Evolutionary conservation across 2,888 invertebrate species (phyloP).

Genomic region (Linyphia triangularis): DNA sequence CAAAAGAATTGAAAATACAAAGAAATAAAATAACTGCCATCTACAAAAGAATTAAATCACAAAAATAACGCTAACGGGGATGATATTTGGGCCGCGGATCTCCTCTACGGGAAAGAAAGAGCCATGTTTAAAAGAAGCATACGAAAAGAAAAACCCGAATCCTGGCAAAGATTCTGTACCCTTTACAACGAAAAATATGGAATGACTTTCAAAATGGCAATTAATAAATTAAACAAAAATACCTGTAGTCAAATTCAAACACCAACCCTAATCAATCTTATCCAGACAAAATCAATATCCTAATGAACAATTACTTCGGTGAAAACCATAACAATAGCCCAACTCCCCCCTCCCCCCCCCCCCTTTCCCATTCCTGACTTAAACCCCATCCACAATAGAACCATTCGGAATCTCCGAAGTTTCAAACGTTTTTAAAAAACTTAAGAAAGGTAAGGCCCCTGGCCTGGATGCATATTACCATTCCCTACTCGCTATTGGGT

Average conservation of each 20-base stretch:
- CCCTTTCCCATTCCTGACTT: no score
- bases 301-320: not conserved
- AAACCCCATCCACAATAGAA: not conserved
- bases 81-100: not conserved
- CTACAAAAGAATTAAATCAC: not conserved
- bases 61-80: not conserved
- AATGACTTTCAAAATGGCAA: not conserved
- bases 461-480: no score
- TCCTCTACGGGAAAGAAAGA: not conserved
- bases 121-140: not conserved
- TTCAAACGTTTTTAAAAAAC: not conserved
- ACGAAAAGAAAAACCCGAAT: not conserved
- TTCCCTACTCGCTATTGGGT: no score
- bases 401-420: not conserved
- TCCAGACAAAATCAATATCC: not conserved
- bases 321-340: not conserved
- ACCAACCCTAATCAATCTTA: not conserved
- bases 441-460: not conserved
- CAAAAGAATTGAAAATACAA: not conserved
- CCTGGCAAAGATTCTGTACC: not conserved
- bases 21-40: not conserved
- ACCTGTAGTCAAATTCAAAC: not conserved
- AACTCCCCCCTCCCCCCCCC: no score
- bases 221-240: not conserved
- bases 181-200: not conserved